A percentile compares a stretch with the other conserved stretches of the same genome.
Conservation (phyloP, 2,888 invertebrate genomes). For the Eristalis tenax region DNA sequence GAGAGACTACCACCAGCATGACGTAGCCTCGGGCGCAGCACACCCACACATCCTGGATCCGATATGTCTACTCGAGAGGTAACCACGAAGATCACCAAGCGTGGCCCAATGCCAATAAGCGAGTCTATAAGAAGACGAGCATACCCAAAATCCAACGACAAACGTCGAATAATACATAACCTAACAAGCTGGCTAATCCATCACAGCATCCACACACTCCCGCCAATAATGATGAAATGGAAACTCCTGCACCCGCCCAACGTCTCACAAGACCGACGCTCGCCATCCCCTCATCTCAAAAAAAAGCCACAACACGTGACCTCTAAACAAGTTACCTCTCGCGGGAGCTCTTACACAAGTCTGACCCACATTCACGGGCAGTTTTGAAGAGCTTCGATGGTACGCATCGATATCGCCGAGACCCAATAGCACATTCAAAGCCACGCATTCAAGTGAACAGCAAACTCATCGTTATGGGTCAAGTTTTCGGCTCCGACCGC, state of each 20-base stretch:
- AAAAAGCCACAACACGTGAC: neutral
- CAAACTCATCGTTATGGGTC: slow-evolving; percentile 27
- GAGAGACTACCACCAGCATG: too few species aligned
- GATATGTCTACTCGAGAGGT: too few species aligned
- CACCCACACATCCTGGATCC: too few species aligned
- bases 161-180: too few species aligned
- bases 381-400: slow-evolving; percentile 21
- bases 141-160: too few species aligned
- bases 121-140: too few species aligned
- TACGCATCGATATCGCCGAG: slow-evolving; percentile 31
- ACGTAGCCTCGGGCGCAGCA: too few species aligned
- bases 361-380: slow-evolving; percentile 34
- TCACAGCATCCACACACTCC: neutral
- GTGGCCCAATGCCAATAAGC: too few species aligned
- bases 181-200: neutral
- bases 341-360: slow-evolving; percentile 29
- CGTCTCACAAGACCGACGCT: neutral
- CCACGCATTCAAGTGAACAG: neutral
- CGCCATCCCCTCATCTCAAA: neutral
- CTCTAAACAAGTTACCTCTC: neutral
- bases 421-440: neutral
- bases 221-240: neutral
- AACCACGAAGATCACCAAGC: too few species aligned
- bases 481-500: slow-evolving; percentile 36
- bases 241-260: neutral